Percentiles rank a stretch among this genome's conserved stretches.
phyloP scores from a whole-genome alignment of 2,888 invertebrate species.

The Ophioninae sp. region DNA sequence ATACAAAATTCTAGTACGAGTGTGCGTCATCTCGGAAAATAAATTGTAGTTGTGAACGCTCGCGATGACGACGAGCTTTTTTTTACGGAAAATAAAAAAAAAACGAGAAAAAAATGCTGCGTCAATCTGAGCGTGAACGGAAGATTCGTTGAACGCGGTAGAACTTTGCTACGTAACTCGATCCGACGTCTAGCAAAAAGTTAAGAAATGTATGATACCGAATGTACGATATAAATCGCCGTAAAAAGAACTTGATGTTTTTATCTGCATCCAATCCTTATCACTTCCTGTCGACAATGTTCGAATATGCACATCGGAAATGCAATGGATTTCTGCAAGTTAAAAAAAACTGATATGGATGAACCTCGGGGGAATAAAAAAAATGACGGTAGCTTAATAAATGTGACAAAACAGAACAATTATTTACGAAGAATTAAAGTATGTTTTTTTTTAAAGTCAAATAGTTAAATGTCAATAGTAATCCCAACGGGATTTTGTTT shows the following conservation, averaged over 20 bases:
- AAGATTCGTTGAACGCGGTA: slow-evolving; percentile 11
- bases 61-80: slow-evolving; percentile 29
- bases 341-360: no score
- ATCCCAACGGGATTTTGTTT: no score
- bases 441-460: no score
- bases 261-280: neutral
- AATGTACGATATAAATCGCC: slow-evolving; percentile 55
- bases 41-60: slow-evolving; percentile 57
- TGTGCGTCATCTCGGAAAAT: slow-evolving; percentile 49
- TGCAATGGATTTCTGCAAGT: no score
- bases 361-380: no score
- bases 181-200: neutral
- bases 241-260: slow-evolving; percentile 17
- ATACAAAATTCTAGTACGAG: slow-evolving; percentile 38
- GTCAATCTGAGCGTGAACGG: slow-evolving; percentile 3
- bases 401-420: no score
- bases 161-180: slow-evolving; percentile 22
- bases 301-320: no score
- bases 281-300: no score
- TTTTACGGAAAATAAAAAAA: slow-evolving; percentile 4
- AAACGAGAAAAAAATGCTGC: neutral
- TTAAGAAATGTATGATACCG: slow-evolving; percentile 44
- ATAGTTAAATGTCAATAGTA: no score
- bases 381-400: no score
- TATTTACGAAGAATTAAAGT: no score